These are phyloP conservation scores for Enteromius viviparus DNA, from an alignment of 2,797 vertebrate species.

Conservation along the genomic window DNA sequence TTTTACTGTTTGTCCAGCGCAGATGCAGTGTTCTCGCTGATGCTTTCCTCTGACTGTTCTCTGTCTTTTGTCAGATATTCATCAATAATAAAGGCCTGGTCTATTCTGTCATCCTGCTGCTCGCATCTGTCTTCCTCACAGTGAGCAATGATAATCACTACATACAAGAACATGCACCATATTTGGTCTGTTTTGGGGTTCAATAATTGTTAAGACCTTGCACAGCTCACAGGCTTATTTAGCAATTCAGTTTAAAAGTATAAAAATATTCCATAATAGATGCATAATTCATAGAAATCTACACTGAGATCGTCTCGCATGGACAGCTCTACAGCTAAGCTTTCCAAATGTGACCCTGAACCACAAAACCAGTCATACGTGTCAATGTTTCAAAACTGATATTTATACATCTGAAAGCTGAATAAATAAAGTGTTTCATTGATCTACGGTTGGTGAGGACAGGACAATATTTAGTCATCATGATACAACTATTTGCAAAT, in stretches of 20 bases:
- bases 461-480: no score
- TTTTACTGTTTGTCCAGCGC: not conserved
- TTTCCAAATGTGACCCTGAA: not conserved
- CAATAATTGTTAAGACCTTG: not conserved
- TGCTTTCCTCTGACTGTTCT: not conserved
- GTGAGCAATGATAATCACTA: slow-evolving; percentile 61
- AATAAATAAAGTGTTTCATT: no score
- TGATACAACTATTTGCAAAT: no score
- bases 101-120: slow-evolving; percentile 82
- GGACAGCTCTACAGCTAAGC: no score
- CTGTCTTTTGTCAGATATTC: slow-evolving; percentile 67
- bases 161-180: not conserved
- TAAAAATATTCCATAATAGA: not conserved
- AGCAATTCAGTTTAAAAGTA: not conserved
- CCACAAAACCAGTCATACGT: no score
- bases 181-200: not conserved
- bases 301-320: not conserved
- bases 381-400: no score
- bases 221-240: not conserved
- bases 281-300: not conserved
- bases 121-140: slow-evolving; percentile 82
- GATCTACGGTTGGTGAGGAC: no score
- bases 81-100: slow-evolving; percentile 85
- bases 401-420: no score
- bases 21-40: not conserved